A percentile compares a stretch with the other conserved stretches of the same genome.
phyloP scores from a whole-genome alignment of 2,797 vertebrate genomes.

The Lagodon rhomboides region DNA sequence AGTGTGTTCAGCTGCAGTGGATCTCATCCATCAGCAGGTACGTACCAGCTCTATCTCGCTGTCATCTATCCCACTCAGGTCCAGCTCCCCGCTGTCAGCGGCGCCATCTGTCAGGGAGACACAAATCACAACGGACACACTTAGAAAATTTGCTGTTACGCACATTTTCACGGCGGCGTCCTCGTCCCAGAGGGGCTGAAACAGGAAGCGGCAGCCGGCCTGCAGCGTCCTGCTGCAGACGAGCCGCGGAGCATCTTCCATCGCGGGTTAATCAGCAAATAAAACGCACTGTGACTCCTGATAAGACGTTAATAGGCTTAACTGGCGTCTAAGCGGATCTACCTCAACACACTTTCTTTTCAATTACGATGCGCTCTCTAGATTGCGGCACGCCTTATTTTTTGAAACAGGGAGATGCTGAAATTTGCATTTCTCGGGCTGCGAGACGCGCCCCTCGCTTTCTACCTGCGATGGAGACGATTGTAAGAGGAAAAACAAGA shows the following conservation, averaged over 20 bases:
- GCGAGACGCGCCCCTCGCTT: background rate
- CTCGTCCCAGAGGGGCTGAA: slow-evolving; percentile 21
- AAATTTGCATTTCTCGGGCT: slow-evolving; percentile 55
- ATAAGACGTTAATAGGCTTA: slow-evolving; percentile 73
- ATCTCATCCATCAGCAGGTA: slow-evolving; percentile 27
- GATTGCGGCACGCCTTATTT: slow-evolving; percentile 49
- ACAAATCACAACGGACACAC: slow-evolving; percentile 51
- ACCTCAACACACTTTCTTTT: slow-evolving; percentile 56
- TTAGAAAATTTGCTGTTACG: slow-evolving; percentile 47
- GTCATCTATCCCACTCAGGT: slow-evolving; percentile 97
- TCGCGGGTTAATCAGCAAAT: slow-evolving; percentile 54
- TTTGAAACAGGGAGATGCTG: slow-evolving; percentile 28
- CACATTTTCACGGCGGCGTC: slow-evolving; percentile 37
- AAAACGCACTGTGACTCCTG: slow-evolving; percentile 48
- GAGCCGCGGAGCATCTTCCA: slow-evolving; percentile 30
- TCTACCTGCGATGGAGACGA: slow-evolving; percentile 15
- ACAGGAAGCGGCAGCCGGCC: slow-evolving; percentile 46
- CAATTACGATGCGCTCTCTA: slow-evolving; percentile 63
- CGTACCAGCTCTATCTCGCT: slow-evolving; percentile 94
- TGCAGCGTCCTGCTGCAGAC: slow-evolving; percentile 13
- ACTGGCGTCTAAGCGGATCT: slow-evolving; percentile 43
- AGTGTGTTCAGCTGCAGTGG: background rate
- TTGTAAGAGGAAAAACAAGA: slow-evolving; percentile 5
- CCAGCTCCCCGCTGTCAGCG: slow-evolving; percentile 91
- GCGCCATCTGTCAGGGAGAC: slow-evolving; percentile 82